phyloP scores from a whole-genome alignment of 2,797 vertebrate genomes.

The Acipenser ruthenus region DNA sequence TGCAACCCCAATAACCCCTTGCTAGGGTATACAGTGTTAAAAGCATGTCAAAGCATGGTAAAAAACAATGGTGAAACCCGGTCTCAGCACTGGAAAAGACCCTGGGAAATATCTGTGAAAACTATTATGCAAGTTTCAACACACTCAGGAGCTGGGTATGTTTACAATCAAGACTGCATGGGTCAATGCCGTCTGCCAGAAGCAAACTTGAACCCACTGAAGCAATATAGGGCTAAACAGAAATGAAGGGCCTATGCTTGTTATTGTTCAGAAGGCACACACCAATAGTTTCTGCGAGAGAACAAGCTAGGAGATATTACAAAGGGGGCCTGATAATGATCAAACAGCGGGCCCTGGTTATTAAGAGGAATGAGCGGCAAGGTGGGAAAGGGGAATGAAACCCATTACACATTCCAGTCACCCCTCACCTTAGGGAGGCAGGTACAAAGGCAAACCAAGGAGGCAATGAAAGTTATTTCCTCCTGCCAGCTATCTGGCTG shows the following conservation, averaged over 20 bases:
- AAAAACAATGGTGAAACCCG: too few relatives aligned
- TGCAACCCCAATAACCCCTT: too few relatives aligned
- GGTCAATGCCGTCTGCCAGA: constrained; percentile 7
- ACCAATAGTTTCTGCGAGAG: constrained; percentile 27
- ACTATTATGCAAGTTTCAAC: too few relatives aligned
- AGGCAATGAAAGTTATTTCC: constrained; percentile 52
- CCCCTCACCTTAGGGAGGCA: constrained; percentile 29
- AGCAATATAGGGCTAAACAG: constrained; percentile 27
- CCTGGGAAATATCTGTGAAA: too few relatives aligned
- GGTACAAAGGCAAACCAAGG: constrained; percentile 43
- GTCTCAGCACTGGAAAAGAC: too few relatives aligned
- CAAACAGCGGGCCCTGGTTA: constrained; percentile 27
- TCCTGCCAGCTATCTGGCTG: constrained; percentile 36
- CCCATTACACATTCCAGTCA: constrained; percentile 38
- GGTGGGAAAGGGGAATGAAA: constrained; percentile 29
- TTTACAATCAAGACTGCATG: too few relatives aligned
- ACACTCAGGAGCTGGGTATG: too few relatives aligned
- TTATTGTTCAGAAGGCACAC: constrained; percentile 14
- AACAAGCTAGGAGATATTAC: constrained; percentile 24
- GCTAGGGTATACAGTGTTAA: too few relatives aligned
- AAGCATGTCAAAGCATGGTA: too few relatives aligned
- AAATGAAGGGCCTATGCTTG: constrained; percentile 8
- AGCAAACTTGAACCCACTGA: constrained; percentile 28
- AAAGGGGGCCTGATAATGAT: constrained; percentile 43
- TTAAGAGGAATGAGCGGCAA: constrained; percentile 28